Percentiles rank a stretch among this genome's conserved stretches.
phyloP scores from a whole-genome alignment of 2,797 vertebrate genomes.

The Malacoctenus gilli region DNA sequence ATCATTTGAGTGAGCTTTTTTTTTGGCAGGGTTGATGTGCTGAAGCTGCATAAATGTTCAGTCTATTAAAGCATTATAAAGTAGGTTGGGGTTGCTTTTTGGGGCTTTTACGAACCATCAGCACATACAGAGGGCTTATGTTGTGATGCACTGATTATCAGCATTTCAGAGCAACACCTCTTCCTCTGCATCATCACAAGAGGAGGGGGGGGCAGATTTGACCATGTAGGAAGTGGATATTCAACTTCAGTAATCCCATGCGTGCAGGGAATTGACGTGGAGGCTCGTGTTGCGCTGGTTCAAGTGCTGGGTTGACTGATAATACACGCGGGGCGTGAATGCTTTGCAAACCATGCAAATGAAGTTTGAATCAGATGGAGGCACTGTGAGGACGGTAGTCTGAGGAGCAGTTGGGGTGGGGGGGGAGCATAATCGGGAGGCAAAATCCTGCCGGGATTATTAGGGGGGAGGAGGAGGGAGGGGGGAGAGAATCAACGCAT shows the following conservation, averaged over 20 bases:
- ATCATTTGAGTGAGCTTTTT: conserved; percentile 11
- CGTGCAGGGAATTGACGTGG: no score
- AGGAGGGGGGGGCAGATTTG: no score
- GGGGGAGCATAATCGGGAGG: conserved; percentile 52
- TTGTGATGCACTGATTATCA: conserved; percentile 42
- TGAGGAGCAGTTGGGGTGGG: conserved; percentile 10
- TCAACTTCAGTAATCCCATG: no score
- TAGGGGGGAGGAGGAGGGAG: conserved; percentile 13
- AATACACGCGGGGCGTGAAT: no score
- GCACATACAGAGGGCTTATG: conserved; percentile 1
- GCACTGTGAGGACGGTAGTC: conserved; percentile 62
- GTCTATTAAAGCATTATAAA: conserved; percentile 51
- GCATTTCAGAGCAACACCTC: background rate
- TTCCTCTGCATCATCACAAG: background rate
- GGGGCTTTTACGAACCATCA: conserved; percentile 14
- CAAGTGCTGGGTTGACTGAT: no score
- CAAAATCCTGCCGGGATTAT: conserved; percentile 75
- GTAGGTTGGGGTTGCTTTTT: conserved; percentile 26
- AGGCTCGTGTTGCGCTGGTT: no score
- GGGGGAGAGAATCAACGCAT: conserved; percentile 53
- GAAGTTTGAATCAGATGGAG: no score
- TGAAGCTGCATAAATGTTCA: conserved; percentile 44
- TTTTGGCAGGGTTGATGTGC: conserved; percentile 19
- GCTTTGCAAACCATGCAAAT: no score
- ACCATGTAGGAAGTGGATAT: no score